These are phyloP conservation scores for Psittacara wagleri DNA, from an alignment of 2,113 vertebrate species.

Conservation along the genomic window DNA sequence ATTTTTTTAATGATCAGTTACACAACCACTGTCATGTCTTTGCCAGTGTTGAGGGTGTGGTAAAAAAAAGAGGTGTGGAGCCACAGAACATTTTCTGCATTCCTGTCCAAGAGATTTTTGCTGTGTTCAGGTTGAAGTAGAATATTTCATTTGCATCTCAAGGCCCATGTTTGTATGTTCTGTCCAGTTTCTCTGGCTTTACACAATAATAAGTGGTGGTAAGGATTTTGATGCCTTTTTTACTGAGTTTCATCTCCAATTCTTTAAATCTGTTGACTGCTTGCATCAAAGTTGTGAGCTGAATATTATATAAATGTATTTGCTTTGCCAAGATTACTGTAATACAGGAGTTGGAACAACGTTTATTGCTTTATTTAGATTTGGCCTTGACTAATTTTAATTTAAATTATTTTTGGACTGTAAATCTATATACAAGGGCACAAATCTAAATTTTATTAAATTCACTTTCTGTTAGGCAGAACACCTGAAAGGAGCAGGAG, in stretches of 20 bases:
- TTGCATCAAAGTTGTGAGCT: not conserved
- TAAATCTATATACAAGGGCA: not conserved
- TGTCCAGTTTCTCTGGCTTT: not conserved
- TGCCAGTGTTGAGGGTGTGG: conserved; percentile 56
- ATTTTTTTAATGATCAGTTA: conserved; percentile 45
- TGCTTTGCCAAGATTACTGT: not conserved
- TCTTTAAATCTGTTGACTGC: not conserved
- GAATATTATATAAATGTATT: not conserved
- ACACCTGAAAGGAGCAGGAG: not conserved
- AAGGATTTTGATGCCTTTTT: not conserved
- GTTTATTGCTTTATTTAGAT: not conserved
- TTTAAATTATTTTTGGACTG: not conserved
- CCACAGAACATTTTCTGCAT: conserved; percentile 13
- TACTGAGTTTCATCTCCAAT: not conserved
- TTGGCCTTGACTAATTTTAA: not conserved
- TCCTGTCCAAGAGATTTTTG: not conserved
- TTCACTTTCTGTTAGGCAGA: not conserved
- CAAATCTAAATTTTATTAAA: not conserved
- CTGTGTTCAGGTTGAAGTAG: not conserved
- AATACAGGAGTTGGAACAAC: not conserved
- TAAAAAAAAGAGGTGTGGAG: conserved; percentile 27
- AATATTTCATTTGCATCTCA: not conserved
- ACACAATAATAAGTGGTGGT: not conserved
- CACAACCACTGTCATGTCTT: conserved; percentile 5
- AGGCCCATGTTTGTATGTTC: not conserved